phyloP scores from a whole-genome alignment of 2,888 invertebrate species.

The Tromatobia lineatoria region DNA sequence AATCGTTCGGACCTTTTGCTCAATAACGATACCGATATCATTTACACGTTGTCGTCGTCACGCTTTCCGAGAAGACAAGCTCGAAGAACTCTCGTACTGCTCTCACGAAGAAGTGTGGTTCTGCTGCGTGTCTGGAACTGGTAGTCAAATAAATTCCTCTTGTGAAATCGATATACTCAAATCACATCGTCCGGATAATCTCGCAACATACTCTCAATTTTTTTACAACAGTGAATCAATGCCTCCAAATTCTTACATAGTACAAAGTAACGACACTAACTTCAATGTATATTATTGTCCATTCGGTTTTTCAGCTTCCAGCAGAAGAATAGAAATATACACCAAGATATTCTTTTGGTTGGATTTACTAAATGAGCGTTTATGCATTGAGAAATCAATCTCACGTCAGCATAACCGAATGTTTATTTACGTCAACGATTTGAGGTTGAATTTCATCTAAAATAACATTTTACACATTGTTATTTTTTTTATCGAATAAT shows the following conservation, averaged over 20 bases:
- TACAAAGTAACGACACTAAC: background rate
- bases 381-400: background rate
- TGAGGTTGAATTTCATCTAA: no score
- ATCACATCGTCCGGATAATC: constrained; percentile 19
- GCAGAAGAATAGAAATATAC: background rate
- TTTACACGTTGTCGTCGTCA: constrained; percentile 62
- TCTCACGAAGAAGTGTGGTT: background rate
- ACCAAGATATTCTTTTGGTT: background rate
- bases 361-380: background rate
- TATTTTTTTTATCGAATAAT: no score
- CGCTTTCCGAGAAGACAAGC: constrained; percentile 27
- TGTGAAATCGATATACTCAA: constrained; percentile 18
- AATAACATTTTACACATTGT: no score
- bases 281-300: background rate
- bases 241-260: background rate
- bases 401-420: no score
- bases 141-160: constrained; percentile 12
- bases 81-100: background rate
- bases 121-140: background rate
- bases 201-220: background rate
- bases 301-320: background rate
- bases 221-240: background rate
- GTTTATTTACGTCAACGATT: no score
- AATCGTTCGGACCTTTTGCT: constrained; percentile 66
- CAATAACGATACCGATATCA: constrained; percentile 70